Base-by-base conservation (phyloP, 2,797 vertebrate genomes). In the Spea hammondii region DNA sequence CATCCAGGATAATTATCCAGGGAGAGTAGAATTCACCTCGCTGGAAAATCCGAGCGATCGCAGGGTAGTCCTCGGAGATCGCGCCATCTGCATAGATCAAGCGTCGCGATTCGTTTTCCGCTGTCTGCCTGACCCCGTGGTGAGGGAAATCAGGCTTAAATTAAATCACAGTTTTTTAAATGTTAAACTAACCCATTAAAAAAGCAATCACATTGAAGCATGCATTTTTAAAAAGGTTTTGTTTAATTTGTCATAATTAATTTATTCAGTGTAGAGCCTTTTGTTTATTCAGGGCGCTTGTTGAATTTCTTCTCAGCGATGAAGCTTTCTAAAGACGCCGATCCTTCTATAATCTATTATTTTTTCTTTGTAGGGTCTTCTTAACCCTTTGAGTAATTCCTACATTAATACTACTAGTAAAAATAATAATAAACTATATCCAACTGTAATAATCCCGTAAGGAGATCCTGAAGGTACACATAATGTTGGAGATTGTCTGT, bases 121-220 rank as follows among this genome's bases (percentile, higher is more conserved):
- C 84, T 82, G 62, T 78, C 83, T 85, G 84, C 77, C 83, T 79
- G 79, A 88, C 87, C 87, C 83, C 53, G 45, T 11, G 4, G 49
- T 79, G 82, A 88, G 83, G 85, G 88, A 88, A 88, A 89, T 86
- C 83, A 85, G 83, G 85, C 84, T 84, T 78, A 87, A 90, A 88
- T 87, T 84, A 89, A 92, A 88, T 90, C 84, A 87, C 85, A 89
- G 89, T 88, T 32, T 32, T 32, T 88, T 87, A 87, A 83, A 85
- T 84, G 88, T 89, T 89, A 86, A 88, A 85, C 78, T 85, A 86
- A 85, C 83, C 88, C 88, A 86, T 90, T 89, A 87, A 88, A 88
- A 84, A 87, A 70, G 72, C 84, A 87, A 82, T 89, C 83, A 53
- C 83, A 82, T 32, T 65, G 85, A 85, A 90, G 84, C 84, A 80